These are phyloP conservation scores for Amblyjoppa fuscipennis DNA, from an alignment of 2,888 invertebrate genomes.

Conservation along the genomic window DNA sequence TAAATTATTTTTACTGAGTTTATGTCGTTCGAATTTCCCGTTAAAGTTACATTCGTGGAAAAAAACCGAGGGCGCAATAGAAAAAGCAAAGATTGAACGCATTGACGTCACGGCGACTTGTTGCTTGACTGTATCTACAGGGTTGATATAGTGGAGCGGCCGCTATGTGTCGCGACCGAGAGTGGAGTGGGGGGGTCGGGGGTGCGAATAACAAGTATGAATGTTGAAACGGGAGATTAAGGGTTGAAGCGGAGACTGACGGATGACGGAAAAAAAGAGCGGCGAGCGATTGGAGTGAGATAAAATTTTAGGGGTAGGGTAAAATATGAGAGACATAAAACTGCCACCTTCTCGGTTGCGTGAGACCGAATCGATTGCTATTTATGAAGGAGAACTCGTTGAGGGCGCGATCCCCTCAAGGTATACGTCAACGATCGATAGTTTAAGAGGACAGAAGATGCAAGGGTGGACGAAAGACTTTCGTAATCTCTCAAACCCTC, in stretches of 20 bases:
- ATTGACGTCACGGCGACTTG: slow-evolving; percentile 65
- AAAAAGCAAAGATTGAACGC: slow-evolving; percentile 32
- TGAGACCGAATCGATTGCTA: too few relatives aligned
- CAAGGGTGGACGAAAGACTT: too few relatives aligned
- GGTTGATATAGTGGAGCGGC: neutral
- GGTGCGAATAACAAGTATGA: neutral
- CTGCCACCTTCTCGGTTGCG: too few relatives aligned
- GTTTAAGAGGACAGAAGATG: too few relatives aligned
- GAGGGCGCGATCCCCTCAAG: too few relatives aligned
- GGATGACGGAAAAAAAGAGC: neutral
- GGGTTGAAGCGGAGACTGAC: slow-evolving; percentile 6
- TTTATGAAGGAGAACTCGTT: too few relatives aligned
- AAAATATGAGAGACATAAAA: neutral
- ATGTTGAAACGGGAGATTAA: slow-evolving; percentile 2
- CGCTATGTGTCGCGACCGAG: neutral
- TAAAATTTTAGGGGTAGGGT: neutral
- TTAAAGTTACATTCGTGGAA: neutral
- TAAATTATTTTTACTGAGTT: too few relatives aligned
- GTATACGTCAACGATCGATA: too few relatives aligned
- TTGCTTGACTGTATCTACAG: slow-evolving; percentile 42
- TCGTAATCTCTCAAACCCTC: too few relatives aligned
- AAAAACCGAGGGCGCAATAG: neutral
- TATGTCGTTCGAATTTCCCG: too few relatives aligned
- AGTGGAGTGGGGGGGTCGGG: neutral
- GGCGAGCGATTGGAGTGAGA: neutral